A percentile compares a stretch with the other conserved stretches of the same genome.
Evolutionary conservation across 2,113 vertebrate genomes (phyloP).

Genomic region (Hippocampus mohnikei): DNA sequence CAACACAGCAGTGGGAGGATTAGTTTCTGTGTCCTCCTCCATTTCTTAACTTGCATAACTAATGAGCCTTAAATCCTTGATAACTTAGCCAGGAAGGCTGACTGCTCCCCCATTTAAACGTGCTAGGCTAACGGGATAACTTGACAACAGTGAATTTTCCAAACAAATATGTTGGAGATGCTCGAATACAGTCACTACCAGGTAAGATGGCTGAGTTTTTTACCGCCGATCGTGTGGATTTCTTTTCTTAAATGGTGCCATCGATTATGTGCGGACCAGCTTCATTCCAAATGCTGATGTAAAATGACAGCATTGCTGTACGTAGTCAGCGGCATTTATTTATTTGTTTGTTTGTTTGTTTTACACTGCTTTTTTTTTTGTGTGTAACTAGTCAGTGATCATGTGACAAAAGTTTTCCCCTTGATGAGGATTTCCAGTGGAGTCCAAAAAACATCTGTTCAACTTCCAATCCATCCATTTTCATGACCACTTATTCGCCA

Average conservation of each 20-base stretch:
- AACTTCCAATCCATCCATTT: too few relatives aligned
- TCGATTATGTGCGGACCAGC: not conserved
- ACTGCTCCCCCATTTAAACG: conserved; percentile 43
- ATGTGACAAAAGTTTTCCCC: too few relatives aligned
- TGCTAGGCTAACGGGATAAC: conserved; percentile 43
- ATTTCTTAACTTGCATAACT: conserved; percentile 83
- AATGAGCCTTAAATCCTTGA: conserved; percentile 80
- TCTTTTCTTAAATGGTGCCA: not conserved
- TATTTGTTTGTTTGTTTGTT: too few relatives aligned
- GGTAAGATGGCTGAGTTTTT: conserved; percentile 72
- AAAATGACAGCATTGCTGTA: not conserved
- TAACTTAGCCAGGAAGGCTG: conserved; percentile 64
- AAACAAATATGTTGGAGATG: conserved; percentile 87
- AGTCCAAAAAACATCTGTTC: too few relatives aligned
- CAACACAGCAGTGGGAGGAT: conserved; percentile 74
- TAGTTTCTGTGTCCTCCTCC: conserved; percentile 71
- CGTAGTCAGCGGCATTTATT: not conserved
- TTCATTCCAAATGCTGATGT: not conserved
- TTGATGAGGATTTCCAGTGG: too few relatives aligned
- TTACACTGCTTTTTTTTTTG: not conserved
- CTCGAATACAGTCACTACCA: conserved; percentile 96
- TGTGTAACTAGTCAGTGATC: too few relatives aligned
- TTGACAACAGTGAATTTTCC: conserved; percentile 58
- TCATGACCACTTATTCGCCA: too few relatives aligned
- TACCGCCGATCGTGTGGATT: not conserved